phyloP scores from a whole-genome alignment of 2,888 invertebrate genomes.

The Ephialtes manifestator region DNA sequence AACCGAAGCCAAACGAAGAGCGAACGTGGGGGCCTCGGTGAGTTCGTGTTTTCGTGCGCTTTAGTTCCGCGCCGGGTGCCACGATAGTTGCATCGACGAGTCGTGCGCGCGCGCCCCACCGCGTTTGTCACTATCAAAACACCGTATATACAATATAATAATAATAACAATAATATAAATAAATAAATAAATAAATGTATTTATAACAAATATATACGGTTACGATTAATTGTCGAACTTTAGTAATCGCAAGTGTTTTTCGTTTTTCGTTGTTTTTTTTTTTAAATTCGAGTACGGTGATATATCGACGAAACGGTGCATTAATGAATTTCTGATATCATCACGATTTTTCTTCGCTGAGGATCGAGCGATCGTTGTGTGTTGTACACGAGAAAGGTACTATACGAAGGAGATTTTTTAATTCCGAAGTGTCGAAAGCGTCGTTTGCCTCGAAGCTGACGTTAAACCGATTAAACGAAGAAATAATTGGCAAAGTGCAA shows the following conservation, averaged over 20 bases:
- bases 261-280: too few species aligned
- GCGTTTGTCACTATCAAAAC: slow-evolving; percentile 52
- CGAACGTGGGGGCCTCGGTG: slow-evolving; percentile 81
- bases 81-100: slow-evolving; percentile 84
- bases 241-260: neutral
- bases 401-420: neutral
- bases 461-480: neutral
- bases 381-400: neutral
- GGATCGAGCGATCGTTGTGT: neutral
- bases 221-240: slow-evolving; percentile 14
- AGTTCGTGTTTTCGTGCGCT: slow-evolving; percentile 83
- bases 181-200: neutral
- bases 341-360: neutral
- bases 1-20: slow-evolving; percentile 46
- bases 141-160: slow-evolving; percentile 32
- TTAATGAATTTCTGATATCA: neutral
- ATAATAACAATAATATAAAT: neutral
- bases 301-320: neutral
- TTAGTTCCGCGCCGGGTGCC: slow-evolving; percentile 86
- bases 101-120: slow-evolving; percentile 72
- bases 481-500: slow-evolving; percentile 1
- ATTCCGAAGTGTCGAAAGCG: neutral
- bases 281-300: neutral
- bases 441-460: neutral
- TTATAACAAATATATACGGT: neutral